Percentiles rank a stretch among this genome's conserved stretches.
These are phyloP conservation scores for Reticulitermes speratus DNA, from an alignment of 1,140 invertebrate genomes.

Conservation along the genomic window DNA sequence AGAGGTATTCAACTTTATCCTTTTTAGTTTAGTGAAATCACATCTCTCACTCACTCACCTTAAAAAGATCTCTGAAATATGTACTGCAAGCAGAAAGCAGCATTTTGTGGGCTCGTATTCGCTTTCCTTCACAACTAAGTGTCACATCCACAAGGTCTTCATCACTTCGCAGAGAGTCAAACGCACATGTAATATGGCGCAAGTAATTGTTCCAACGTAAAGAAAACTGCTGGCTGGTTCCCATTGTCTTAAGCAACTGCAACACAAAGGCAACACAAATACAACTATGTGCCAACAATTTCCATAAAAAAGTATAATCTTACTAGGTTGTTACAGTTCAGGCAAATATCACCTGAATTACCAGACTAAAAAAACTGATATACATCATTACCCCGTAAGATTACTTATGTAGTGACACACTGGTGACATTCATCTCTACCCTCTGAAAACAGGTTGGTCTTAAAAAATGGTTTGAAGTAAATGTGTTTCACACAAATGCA, in stretches of 20 bases:
- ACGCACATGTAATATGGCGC: constrained; percentile 70
- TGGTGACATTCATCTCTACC: too few relatives aligned
- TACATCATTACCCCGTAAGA: too few relatives aligned
- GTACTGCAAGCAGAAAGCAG: constrained; percentile 80
- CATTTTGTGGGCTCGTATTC: constrained; percentile 81
- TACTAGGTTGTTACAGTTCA: neutral
- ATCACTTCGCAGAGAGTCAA: constrained; percentile 71
- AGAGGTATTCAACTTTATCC: too few relatives aligned
- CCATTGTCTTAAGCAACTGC: constrained; percentile 47
- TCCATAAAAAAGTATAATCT: neutral
- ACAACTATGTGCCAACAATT: neutral
- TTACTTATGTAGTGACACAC: too few relatives aligned
- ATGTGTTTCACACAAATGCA: too few relatives aligned
- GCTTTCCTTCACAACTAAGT: constrained; percentile 77
- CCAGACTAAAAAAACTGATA: too few relatives aligned
- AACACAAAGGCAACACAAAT: too few relatives aligned
- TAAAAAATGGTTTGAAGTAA: too few relatives aligned
- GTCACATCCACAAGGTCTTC: constrained; percentile 85
- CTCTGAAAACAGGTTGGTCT: too few relatives aligned
- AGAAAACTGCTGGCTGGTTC: constrained; percentile 66
- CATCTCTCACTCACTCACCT: constrained; percentile 45
- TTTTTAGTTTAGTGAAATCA: too few relatives aligned
- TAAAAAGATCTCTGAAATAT: constrained; percentile 81
- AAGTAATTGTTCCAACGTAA: constrained; percentile 76
- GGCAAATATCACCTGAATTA: too few relatives aligned